These are phyloP conservation scores for Lagopus muta DNA, from an alignment of 2,113 vertebrate species.

Conservation along the genomic window DNA sequence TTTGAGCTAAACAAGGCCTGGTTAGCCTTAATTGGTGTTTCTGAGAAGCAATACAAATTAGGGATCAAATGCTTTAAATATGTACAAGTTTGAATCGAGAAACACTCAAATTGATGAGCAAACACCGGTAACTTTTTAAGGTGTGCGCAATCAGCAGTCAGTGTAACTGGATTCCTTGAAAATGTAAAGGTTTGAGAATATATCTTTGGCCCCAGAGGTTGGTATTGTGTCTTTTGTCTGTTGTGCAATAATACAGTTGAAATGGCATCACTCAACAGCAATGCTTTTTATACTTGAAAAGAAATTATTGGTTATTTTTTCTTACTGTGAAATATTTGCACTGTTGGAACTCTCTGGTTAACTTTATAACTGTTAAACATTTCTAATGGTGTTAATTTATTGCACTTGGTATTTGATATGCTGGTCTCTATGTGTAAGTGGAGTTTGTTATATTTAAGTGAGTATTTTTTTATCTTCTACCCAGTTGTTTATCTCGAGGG, in stretches of 20 bases:
- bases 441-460: conserved; percentile 52
- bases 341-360: conserved; percentile 75
- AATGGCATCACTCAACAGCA: conserved; percentile 65
- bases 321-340: conserved; percentile 83
- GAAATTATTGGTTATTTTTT: conserved; percentile 74
- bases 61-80: conserved; percentile 19
- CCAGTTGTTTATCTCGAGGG: conserved; percentile 10
- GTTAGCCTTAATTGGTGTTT: conserved; percentile 36
- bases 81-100: background rate
- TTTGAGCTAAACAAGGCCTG: background rate
- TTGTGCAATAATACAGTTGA: conserved; percentile 72
- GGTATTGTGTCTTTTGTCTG: conserved; percentile 55
- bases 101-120: background rate
- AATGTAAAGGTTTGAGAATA: background rate
- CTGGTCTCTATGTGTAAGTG: conserved; percentile 55
- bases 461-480: conserved; percentile 41
- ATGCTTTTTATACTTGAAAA: conserved; percentile 84
- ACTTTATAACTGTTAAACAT: conserved; percentile 74
- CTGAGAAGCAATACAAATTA: conserved; percentile 44
- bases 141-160: background rate
- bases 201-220: background rate
- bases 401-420: conserved; percentile 64
- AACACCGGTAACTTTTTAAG: background rate
- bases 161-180: conserved; percentile 42
- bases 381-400: conserved; percentile 78